Percentiles rank a stretch among this genome's conserved stretches.
These are phyloP conservation scores for Chydorus sphaericus DNA, from an alignment of 2,888 invertebrate genomes.

Conservation along the genomic window DNA sequence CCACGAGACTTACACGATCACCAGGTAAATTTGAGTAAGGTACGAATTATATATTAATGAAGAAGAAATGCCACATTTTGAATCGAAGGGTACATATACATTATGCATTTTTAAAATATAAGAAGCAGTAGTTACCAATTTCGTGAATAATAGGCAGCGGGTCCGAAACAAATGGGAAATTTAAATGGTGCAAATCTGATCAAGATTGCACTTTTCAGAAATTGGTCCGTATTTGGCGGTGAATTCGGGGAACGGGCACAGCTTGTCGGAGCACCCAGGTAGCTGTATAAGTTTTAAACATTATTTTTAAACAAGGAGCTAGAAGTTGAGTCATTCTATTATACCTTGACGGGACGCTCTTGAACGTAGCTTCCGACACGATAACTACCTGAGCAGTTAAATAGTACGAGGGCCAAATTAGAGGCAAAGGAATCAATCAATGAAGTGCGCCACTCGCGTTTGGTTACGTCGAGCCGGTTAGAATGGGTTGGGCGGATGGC, in stretches of 20 bases:
- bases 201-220: slow-evolving; percentile 48
- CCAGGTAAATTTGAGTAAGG: too few relatives aligned
- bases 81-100: too few relatives aligned
- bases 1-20: too few relatives aligned
- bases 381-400: slow-evolving; percentile 37
- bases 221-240: slow-evolving; percentile 41
- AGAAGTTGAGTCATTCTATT: too few relatives aligned
- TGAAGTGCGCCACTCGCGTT: slow-evolving; percentile 42
- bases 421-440: slow-evolving; percentile 63
- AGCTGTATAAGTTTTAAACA: too few relatives aligned
- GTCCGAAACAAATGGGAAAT: neutral
- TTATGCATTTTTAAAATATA: neutral
- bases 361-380: slow-evolving; percentile 56
- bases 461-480: slow-evolving; percentile 28
- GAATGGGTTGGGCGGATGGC: slow-evolving; percentile 41
- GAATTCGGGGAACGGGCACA: slow-evolving; percentile 48
- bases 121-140: too few relatives aligned
- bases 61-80: neutral
- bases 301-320: too few relatives aligned
- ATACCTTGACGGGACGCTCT: slow-evolving; percentile 50
- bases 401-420: slow-evolving; percentile 60
- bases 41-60: neutral
- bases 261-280: slow-evolving; percentile 49
- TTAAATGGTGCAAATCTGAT: slow-evolving; percentile 41
- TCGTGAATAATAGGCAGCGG: neutral